Evolutionary conservation across 1,140 invertebrate genomes (phyloP), one percentile per base, ranked within the genome.

Genomic region (Ptiloglossa arizonensis): DNA sequence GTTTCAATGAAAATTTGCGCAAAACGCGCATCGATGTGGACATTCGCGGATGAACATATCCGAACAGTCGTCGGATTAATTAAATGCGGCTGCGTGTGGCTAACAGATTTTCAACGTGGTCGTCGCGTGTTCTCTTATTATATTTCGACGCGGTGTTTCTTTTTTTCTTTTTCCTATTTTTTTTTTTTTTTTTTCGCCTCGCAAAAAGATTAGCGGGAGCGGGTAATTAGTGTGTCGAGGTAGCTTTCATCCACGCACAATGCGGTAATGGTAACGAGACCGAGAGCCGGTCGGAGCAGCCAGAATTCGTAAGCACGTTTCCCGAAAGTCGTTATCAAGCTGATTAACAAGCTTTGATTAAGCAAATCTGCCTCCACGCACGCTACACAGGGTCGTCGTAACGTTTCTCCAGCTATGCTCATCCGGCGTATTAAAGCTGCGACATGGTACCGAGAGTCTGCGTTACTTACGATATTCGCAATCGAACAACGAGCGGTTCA

Each of bases 301-400:
- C 70, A 68, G 77, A 82, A 86, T 86, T 86, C 85, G 78, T 80
- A 71, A 85, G 66, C 75, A 75, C 79, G 79, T 82, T 71, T 57
- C 85, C 64, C 64, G 70, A 70, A 87, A 86, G 79, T 84, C 85
- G 76, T 86, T 87, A 87, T 80, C 82, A 85, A 84, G 82, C 75
- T 86, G 86, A 87, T 87, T 86, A 86, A 85, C 85, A 81, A 76
- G 77, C 77, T 69, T 74, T 79, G 74, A 86, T 87, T 85, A 82
- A 80, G 67, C 41, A 60, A 84, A 70, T 60, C 63, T 46, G 38
- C 57, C n/a, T 59, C 29, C 46, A 63, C 15, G 27, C 54, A 50
- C 11, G 68, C 13, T 24, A 22, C 27, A 44, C 32, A 19, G 22
- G 15, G 19, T 8, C 8, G 24, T 17, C 9, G 35, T 22, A 27